Percentiles rank a stretch among this genome's conserved stretches.
Conservation (phyloP, 2,113 vertebrate species). For the Dicaeum eximium region DNA sequence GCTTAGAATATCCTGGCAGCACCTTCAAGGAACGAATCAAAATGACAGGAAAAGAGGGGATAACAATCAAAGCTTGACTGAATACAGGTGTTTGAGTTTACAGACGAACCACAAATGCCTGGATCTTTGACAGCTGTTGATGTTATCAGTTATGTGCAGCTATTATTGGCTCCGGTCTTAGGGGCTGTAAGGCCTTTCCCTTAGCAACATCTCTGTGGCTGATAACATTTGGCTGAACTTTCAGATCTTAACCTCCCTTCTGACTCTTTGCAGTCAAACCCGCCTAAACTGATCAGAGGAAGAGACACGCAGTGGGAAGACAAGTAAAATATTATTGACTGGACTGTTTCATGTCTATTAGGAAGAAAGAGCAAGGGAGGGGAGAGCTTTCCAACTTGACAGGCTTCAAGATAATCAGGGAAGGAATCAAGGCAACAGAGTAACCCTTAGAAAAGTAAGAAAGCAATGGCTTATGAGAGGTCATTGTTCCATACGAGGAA, state of each 20-base stretch:
- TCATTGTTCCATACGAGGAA: conserved; percentile 64
- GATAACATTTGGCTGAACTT: conserved; percentile 99
- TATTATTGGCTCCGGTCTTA: conserved; percentile 85
- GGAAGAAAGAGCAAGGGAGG: conserved; percentile 80
- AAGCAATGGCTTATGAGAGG: conserved; percentile 66
- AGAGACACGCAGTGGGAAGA: conserved; percentile 81
- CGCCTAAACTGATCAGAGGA: conserved; percentile 82
- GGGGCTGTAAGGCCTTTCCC: conserved; percentile 80
- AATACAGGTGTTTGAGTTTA: conserved; percentile 97
- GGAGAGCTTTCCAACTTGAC: conserved; percentile 76
- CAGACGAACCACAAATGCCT: conserved; percentile 86
- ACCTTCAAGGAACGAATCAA: conserved; percentile 86
- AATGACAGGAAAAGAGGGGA: conserved; percentile 86
- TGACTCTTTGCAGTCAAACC: conserved; percentile 84
- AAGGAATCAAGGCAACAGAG: conserved; percentile 72
- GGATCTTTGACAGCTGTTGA: conserved; percentile 89
- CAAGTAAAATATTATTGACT: conserved; percentile 91
- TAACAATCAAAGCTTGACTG: conserved; percentile 92
- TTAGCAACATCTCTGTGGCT: conserved; percentile 84
- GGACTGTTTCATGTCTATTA: conserved; percentile 87
- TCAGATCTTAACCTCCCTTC: conserved; percentile 91
- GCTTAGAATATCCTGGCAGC: conserved; percentile 86
- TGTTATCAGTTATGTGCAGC: conserved; percentile 86
- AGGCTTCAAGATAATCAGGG: conserved; percentile 89
- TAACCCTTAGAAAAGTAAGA: conserved; percentile 73